These are phyloP conservation scores for Anthopleura sola DNA, from an alignment of 64 coral and sea anemone genomes.

Conservation along the genomic window DNA sequence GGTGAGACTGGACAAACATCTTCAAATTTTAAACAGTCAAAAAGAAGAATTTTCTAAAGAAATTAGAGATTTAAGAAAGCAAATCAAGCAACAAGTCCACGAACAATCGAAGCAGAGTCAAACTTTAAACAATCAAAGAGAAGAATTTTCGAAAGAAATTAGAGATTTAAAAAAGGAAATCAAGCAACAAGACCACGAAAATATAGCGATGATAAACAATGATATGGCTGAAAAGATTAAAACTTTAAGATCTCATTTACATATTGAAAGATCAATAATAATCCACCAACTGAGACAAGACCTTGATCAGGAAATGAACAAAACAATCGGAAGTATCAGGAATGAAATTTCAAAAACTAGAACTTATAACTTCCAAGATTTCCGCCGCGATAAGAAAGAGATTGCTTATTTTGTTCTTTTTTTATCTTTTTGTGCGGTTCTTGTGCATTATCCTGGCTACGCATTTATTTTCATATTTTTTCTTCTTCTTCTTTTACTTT, in stretches of 20 bases:
- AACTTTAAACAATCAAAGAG: background rate
- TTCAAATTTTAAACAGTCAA: background rate
- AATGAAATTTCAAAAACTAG: too few relatives aligned
- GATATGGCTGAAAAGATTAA: background rate
- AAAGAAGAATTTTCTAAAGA: background rate
- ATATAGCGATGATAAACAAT: too few relatives aligned
- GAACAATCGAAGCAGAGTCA: too few relatives aligned
- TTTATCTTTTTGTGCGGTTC: too few relatives aligned
- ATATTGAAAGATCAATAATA: background rate
- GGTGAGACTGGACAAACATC: too few relatives aligned
- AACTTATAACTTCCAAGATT: too few relatives aligned
- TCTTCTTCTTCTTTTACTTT: too few relatives aligned
- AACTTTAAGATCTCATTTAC: background rate
- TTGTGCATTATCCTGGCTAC: too few relatives aligned
- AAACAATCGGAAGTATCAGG: too few relatives aligned
- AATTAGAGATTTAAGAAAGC: background rate
- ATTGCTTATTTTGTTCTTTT: too few relatives aligned
- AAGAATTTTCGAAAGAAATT: background rate
- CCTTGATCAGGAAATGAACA: background rate
- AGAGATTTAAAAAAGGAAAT: background rate
- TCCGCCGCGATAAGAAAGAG: too few relatives aligned
- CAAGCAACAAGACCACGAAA: background rate
- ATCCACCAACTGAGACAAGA: background rate
- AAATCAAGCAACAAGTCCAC: background rate
- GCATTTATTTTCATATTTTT: too few relatives aligned